A percentile compares a stretch with the other conserved stretches of the same genome.
Conservation (phyloP, 1,140 invertebrate genomes). For the Vollenhovia emeryi region DNA sequence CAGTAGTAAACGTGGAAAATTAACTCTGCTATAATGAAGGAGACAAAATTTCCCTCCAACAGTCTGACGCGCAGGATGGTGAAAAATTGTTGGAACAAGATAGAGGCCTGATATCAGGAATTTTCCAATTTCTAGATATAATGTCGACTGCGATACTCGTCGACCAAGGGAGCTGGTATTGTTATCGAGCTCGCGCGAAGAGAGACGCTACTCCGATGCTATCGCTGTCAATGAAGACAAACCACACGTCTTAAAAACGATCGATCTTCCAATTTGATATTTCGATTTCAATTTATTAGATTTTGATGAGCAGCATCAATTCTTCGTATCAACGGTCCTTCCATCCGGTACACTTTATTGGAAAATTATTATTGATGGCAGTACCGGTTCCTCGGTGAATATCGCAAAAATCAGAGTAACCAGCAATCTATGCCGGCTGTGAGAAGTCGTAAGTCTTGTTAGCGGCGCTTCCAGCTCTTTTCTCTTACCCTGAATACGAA, state of each 20-base stretch:
- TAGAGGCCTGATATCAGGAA: not conserved
- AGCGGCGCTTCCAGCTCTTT: not conserved
- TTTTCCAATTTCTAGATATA: not conserved
- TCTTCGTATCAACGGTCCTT: not conserved
- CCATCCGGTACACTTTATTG: not conserved
- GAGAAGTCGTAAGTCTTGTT: constrained; percentile 34
- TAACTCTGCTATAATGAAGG: not conserved
- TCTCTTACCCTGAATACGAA: constrained; percentile 38
- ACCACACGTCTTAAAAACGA: not conserved
- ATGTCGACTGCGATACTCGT: not conserved
- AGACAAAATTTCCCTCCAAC: not conserved
- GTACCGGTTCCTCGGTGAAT: not conserved
- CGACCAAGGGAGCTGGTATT: not conserved
- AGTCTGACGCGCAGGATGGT: not conserved
- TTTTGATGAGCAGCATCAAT: not conserved
- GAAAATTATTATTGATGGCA: not conserved
- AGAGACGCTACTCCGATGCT: not conserved
- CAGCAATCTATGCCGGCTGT: not conserved
- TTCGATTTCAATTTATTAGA: constrained; percentile 1
- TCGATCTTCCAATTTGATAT: constrained; percentile 3
- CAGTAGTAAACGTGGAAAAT: not conserved
- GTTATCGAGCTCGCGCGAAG: not conserved
- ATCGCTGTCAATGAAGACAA: constrained; percentile 12
- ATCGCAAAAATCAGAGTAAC: not conserved
- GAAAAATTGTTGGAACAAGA: not conserved